Base-by-base conservation (phyloP, 2,888 invertebrate species). In the Zygogramma bicolorata region DNA sequence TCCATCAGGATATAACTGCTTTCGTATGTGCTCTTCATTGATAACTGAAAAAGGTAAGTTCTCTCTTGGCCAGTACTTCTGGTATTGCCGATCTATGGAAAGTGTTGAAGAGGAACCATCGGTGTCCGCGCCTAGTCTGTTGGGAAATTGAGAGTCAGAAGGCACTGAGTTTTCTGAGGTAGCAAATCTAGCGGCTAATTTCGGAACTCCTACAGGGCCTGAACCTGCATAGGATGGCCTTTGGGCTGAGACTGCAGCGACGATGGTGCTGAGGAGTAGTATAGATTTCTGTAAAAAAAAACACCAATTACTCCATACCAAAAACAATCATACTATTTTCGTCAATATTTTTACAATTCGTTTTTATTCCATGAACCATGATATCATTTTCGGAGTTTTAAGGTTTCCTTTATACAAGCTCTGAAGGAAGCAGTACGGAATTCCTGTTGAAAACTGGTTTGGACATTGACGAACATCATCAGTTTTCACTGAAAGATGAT, bases 141-240 rank as follows among this genome's bases (percentile, higher is more conserved):
- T 53, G 1, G 53, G 53, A 4, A 53, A 53, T 8, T 46, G 46
- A 10, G 20, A 20, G 10, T 13, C 60, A 13, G 29, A 6, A 25
- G 57, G 79, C 29, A 80, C 78, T 5, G 83, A 74, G 42, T n/a
- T 22, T 6, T 46, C 25, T 1, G 22, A 38, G n/a, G 8, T 53
- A 61, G 78, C 78, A 75, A 88, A 88, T 22, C 87, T 84, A 71
- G 83, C 83, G 62, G 89, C 89, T 38, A 90, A 85, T 60, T 88
- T 88, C 66, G 92, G 93, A 74, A 90, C 90, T 15, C 92, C 92
- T 22, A 90, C 90, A 0, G 91, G 88, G 0, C 86, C 80, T 7
- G 91, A 91, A 3, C 86, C 85, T 1, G 93, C 93, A 81, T 92
- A 94, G 60, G 90, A 90, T 0, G 93, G 91, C 25, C 93, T 88